Evolutionary conservation across 1,140 invertebrate genomes (phyloP).

Genomic region (Neotoxoptera formosana): DNA sequence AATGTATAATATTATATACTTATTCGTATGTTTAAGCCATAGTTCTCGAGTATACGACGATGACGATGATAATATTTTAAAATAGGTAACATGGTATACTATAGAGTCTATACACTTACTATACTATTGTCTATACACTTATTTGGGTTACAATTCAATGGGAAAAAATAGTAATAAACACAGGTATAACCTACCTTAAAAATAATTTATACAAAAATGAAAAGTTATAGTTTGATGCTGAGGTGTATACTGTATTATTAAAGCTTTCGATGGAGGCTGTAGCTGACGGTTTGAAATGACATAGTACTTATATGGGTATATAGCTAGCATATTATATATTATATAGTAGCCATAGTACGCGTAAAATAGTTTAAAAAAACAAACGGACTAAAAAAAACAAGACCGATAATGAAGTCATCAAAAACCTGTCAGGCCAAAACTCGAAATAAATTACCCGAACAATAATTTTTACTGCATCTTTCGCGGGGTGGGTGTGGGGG

Average conservation of each 20-base stretch:
- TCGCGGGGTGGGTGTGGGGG: neutral
- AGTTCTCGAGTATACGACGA: neutral
- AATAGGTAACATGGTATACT: neutral
- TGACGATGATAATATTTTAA: neutral
- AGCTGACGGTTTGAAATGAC: neutral
- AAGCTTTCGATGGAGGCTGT: neutral
- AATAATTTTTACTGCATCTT: conserved; percentile 34
- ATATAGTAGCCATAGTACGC: neutral
- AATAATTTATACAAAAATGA: neutral
- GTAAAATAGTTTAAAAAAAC: neutral
- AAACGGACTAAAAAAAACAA: neutral
- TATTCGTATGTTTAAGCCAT: neutral
- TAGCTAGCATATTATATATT: neutral
- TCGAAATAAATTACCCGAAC: conserved; percentile 36
- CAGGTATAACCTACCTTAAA: neutral
- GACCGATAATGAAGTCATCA: conserved; percentile 48
- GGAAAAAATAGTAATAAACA: neutral
- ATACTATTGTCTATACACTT: neutral
- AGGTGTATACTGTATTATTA: neutral
- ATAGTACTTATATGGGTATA: neutral
- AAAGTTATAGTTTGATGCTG: neutral
- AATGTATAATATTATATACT: neutral
- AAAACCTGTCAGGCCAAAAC: conserved; percentile 45
- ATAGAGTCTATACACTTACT: neutral
- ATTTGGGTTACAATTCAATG: neutral